These are phyloP conservation scores for Drosophila mojavensis DNA, from an alignment of 1,140 invertebrate genomes.

Conservation along the genomic window DNA sequence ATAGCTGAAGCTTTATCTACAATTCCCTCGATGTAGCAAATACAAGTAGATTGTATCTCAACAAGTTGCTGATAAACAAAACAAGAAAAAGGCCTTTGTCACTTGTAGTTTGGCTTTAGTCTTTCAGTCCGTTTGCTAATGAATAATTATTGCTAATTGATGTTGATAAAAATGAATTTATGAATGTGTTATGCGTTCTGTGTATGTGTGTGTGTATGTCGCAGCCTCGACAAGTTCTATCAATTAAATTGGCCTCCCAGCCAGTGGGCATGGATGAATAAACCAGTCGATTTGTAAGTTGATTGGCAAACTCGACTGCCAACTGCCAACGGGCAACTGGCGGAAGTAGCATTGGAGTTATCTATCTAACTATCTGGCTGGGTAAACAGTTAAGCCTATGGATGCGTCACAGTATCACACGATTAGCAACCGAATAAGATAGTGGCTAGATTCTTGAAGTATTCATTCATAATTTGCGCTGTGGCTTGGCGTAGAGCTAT, in stretches of 20 bases:
- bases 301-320: constrained; percentile 43
- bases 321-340: constrained; percentile 11
- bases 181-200: constrained; percentile 51
- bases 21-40: constrained; percentile 1
- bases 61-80: constrained; percentile 21
- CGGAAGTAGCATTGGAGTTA: constrained; percentile 37
- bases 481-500: constrained; percentile 23
- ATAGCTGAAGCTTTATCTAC: not conserved
- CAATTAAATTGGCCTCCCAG: constrained; percentile 67
- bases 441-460: constrained; percentile 27
- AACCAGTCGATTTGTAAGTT: constrained; percentile 49
- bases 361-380: constrained; percentile 5
- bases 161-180: constrained; percentile 79
- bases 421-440: constrained; percentile 15
- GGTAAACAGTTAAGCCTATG: constrained; percentile 35
- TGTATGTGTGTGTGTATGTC: not conserved
- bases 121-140: constrained; percentile 33
- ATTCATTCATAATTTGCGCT: constrained; percentile 59
- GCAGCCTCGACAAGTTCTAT: constrained; percentile 47
- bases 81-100: constrained; percentile 14
- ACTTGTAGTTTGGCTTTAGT: constrained; percentile 9
- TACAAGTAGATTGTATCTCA: not conserved
- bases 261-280: constrained; percentile 45
- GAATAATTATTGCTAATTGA: constrained; percentile 80
- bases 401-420: constrained; percentile 45